Base-by-base conservation (phyloP, 2,888 invertebrate species). In the Heliconius ismenius region DNA sequence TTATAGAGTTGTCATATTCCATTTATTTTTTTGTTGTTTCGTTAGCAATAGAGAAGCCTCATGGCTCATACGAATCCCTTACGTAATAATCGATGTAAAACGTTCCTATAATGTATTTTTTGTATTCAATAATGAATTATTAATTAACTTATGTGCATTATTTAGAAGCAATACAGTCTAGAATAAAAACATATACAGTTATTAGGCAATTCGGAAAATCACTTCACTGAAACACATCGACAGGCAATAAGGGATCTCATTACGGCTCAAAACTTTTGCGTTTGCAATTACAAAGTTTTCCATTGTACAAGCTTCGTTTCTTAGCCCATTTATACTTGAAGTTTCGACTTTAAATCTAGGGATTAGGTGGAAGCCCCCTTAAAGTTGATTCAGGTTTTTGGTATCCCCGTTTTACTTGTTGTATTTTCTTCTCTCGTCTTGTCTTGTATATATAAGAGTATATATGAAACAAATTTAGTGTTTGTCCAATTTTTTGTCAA, bases 191-290 rank as follows among this genome's bases (percentile, higher is more conserved):
- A 24, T 21, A 28, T 11, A 39, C 26, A 21, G n/a, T 62, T 58
- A 64, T 28, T 70, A 79, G 62, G 75, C 78, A 77, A 79, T 81
- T 81, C 79, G 73, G 80, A 77, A 82, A 83, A 82, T 82, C 79
- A 79, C 79, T 82, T 81, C 76, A 73, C 81, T 82, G 80, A 81
- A 83, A 83, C 82, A 84, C 84, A 84, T 87, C 82, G 84, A 82
- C 84, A 85, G 83, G 83, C 84, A 87, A 86, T 87, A 86, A 86
- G 84, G 81, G 83, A 83, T 83, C 84, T 83, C 83, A 85, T 86
- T 86, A 85, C 83, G 81, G 82, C 83, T 82, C 80, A 72, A 78
- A 80, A 81, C 76, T 79, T 81, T 74, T 54, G 60, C 79, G 43
- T 77, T 79, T 80, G 80, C 80, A 81, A 81, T 83, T 82, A 82